These are phyloP conservation scores for Enteromius paludinosus DNA, from an alignment of 2,797 vertebrate species.

Conservation along the genomic window DNA sequence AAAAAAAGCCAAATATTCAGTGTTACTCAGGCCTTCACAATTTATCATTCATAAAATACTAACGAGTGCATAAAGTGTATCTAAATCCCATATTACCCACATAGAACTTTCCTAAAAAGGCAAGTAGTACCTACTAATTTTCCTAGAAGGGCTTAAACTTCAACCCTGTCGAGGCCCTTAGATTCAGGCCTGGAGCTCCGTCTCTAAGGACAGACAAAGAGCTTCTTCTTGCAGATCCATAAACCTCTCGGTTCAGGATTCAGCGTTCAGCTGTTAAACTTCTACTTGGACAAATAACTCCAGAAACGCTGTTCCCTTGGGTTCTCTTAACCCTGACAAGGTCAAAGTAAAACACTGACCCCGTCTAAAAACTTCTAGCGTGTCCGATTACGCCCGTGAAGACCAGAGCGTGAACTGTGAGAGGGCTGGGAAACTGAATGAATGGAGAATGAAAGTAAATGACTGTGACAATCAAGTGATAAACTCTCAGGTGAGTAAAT, in stretches of 20 bases:
- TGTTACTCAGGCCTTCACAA: background rate
- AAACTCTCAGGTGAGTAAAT: background rate
- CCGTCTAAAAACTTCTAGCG: conserved; percentile 9
- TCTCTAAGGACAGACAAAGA: conserved; percentile 12
- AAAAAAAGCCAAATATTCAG: background rate
- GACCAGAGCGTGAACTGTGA: background rate
- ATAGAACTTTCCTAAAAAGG: background rate
- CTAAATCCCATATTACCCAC: background rate
- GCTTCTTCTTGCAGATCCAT: conserved; percentile 33
- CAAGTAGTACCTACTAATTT: background rate
- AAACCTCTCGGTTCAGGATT: conserved; percentile 10
- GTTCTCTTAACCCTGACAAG: conserved; percentile 41
- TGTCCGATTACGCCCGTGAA: conserved; percentile 21
- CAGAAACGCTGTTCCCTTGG: background rate
- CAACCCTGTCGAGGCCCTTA: background rate
- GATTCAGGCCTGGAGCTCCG: background rate
- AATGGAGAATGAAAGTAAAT: background rate
- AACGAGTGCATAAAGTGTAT: background rate
- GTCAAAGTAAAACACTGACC: conserved; percentile 34
- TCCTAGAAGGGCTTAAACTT: background rate
- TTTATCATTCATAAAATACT: background rate
- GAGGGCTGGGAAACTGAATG: conserved; percentile 9
- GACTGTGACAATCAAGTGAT: background rate
- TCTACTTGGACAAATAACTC: conserved; percentile 32
- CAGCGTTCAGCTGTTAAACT: conserved; percentile 32